phyloP scores from a whole-genome alignment of 2,797 vertebrate genomes.

The Pipistrellus pipistrellus region DNA sequence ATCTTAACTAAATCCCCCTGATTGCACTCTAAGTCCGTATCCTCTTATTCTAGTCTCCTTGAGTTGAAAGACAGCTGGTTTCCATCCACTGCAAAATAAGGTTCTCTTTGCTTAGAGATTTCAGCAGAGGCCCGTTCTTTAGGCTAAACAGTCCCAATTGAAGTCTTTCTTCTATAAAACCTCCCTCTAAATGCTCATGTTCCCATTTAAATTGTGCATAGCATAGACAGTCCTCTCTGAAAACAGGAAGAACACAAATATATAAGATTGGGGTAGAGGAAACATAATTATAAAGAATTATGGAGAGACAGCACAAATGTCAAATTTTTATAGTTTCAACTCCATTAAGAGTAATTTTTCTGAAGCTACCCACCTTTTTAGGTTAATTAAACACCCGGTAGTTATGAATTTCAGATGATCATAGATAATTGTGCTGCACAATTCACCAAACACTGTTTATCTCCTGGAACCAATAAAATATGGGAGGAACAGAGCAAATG shows the following conservation, averaged over 20 bases:
- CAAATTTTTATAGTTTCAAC: slow-evolving; percentile 75
- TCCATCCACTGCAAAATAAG: slow-evolving; percentile 70
- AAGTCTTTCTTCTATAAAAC: slow-evolving; percentile 74
- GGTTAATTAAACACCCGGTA: slow-evolving; percentile 74
- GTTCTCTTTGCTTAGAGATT: slow-evolving; percentile 70
- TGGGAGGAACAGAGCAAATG: slow-evolving; percentile 68
- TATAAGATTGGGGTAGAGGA: slow-evolving; percentile 60
- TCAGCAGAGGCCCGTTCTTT: slow-evolving; percentile 67
- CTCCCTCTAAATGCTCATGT: slow-evolving; percentile 54
- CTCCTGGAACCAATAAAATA: slow-evolving; percentile 76
- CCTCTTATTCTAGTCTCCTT: slow-evolving; percentile 67
- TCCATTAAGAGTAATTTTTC: slow-evolving; percentile 72
- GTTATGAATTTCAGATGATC: slow-evolving; percentile 80
- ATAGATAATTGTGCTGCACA: slow-evolving; percentile 80
- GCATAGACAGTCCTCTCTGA: slow-evolving; percentile 46
- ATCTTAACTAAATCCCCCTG: slow-evolving; percentile 76
- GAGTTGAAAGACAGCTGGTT: slow-evolving; percentile 78
- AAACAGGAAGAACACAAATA: slow-evolving; percentile 62
- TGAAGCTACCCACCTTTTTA: slow-evolving; percentile 75
- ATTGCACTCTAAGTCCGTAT: slow-evolving; percentile 67
- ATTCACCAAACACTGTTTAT: slow-evolving; percentile 82
- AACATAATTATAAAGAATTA: slow-evolving; percentile 77
- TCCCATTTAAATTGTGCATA: slow-evolving; percentile 63
- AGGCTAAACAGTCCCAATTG: slow-evolving; percentile 73
- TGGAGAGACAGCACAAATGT: slow-evolving; percentile 50